Conservation (phyloP, 2,888 invertebrate species). For the Chrysotoxum bicinctum region DNA sequence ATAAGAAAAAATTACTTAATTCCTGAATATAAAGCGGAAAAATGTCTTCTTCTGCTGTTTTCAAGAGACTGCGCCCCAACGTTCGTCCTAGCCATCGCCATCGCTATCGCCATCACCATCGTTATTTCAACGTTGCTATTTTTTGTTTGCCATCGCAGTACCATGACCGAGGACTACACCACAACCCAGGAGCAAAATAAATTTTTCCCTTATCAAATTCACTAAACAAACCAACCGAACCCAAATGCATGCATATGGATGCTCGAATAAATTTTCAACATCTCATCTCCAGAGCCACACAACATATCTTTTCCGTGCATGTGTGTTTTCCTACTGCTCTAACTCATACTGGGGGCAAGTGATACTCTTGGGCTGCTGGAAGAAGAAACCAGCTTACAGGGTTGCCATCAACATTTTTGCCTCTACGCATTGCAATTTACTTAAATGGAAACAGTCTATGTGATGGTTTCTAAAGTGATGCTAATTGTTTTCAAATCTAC, state of each 20-base stretch:
- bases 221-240: slow-evolving; percentile 69
- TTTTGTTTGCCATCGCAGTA: not conserved
- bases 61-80: not conserved
- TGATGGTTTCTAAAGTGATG: not conserved
- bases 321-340: not conserved
- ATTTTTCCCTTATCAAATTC: slow-evolving; percentile 70
- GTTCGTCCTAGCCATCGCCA: not conserved
- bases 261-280: slow-evolving; percentile 71
- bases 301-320: not conserved
- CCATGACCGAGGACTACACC: not conserved
- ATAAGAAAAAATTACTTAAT: slow-evolving; percentile 52
- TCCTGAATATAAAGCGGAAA: slow-evolving; percentile 61
- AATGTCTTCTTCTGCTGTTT: slow-evolving; percentile 46
- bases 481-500: not conserved
- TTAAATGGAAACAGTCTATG: not conserved
- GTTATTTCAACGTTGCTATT: not conserved
- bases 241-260: slow-evolving; percentile 72
- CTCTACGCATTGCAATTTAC: not conserved
- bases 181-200: slow-evolving; percentile 59
- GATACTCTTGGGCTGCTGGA: not conserved
- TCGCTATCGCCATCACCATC: not conserved
- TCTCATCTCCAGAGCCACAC: slow-evolving; percentile 68
- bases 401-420: not conserved
- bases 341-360: not conserved
- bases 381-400: not conserved